Evolutionary conservation across 1,140 invertebrate species (phyloP).

Genomic region (Diorhabda sublineata): DNA sequence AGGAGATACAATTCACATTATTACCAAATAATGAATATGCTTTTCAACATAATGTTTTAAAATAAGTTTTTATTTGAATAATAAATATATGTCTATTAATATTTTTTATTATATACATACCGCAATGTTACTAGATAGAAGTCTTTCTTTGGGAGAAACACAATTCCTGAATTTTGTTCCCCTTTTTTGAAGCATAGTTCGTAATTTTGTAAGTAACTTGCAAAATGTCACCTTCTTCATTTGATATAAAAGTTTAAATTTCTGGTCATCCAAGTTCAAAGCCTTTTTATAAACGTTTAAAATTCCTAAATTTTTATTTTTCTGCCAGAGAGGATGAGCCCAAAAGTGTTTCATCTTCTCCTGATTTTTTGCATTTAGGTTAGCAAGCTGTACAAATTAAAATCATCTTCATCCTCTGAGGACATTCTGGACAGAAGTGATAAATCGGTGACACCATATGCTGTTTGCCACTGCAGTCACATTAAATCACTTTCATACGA

Average conservation of each 20-base stretch:
- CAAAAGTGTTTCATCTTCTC: conserved; percentile 16
- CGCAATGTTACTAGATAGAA: conserved; percentile 19
- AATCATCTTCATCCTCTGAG: conserved; percentile 9
- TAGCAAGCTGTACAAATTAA: conserved; percentile 4
- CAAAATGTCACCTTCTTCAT: conserved; percentile 17
- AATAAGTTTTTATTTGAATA: conserved; percentile 16
- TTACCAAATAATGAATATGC: conserved; percentile 13
- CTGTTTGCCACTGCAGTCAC: conserved; percentile 14
- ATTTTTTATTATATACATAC: conserved; percentile 15
- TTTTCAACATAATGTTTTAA: conserved; percentile 10
- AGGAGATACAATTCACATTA: conserved; percentile 1
- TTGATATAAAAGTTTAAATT: conserved; percentile 16
- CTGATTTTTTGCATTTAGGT: conserved; percentile 10
- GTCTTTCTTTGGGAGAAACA: conserved; percentile 15
- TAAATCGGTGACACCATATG: conserved; percentile 10
- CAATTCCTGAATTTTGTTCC: conserved; percentile 18
- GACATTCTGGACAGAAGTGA: not conserved
- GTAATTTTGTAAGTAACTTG: conserved; percentile 18
- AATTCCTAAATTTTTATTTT: conserved; percentile 19
- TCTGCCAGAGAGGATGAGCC: conserved; percentile 14
- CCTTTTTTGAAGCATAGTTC: conserved; percentile 15
- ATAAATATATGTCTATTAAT: conserved; percentile 8
- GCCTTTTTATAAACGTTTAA: conserved; percentile 19
- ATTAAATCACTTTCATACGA: conserved; percentile 12
- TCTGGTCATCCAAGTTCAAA: conserved; percentile 15